Evolutionary conservation across 2,797 vertebrate species (phyloP).

Genomic region (Masticophis lateralis): DNA sequence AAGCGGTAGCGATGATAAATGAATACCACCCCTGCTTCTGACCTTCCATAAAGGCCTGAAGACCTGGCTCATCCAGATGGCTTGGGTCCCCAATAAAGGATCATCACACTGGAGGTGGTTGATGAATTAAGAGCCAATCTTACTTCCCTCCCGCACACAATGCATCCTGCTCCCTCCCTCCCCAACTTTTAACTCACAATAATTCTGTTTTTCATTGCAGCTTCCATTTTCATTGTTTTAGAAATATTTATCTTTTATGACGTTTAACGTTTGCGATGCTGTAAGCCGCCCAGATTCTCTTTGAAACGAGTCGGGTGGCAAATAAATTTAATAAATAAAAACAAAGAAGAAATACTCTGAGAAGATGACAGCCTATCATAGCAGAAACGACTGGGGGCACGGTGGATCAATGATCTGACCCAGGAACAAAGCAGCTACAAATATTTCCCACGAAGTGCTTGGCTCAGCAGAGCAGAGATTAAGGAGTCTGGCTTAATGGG

Average conservation of each 20-base stretch:
- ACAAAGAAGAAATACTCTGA: background rate
- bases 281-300: background rate
- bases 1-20: too few relatives aligned
- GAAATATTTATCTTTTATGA: background rate
- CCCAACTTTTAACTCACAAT: background rate
- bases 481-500: background rate
- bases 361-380: background rate
- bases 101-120: background rate
- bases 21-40: too few relatives aligned
- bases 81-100: background rate
- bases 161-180: background rate
- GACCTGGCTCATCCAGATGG: background rate
- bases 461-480: background rate
- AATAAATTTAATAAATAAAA: background rate
- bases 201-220: background rate
- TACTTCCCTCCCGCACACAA: background rate
- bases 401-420: background rate
- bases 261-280: background rate
- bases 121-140: background rate
- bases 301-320: background rate
- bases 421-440: background rate
- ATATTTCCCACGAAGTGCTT: background rate
- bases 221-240: background rate
- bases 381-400: background rate
- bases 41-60: background rate